Evolutionary conservation across 2,888 invertebrate genomes (phyloP).

Genomic region (Seira musarum): DNA sequence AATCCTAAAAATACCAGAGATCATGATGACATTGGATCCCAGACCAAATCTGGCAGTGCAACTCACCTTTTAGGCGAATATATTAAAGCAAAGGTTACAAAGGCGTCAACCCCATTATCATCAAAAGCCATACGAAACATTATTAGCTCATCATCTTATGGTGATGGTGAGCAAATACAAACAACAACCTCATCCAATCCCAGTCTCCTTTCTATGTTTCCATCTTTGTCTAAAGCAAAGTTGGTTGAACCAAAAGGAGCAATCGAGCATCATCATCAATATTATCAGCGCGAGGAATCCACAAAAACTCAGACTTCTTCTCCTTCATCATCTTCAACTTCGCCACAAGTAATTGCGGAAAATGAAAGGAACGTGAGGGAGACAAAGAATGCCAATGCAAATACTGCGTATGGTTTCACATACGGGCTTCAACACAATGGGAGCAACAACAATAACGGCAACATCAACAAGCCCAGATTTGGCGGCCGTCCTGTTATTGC

Average conservation of each 20-base stretch:
- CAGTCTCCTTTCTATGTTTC: conserved; percentile 49
- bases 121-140: conserved; percentile 17
- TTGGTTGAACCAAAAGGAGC: conserved; percentile 45
- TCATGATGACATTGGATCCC: conserved; percentile 40
- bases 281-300: conserved; percentile 26
- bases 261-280: neutral
- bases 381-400: conserved; percentile 30
- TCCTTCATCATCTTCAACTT: conserved; percentile 19
- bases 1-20: conserved; percentile 28
- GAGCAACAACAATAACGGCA: conserved; percentile 39
- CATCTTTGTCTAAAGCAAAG: conserved; percentile 59
- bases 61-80: conserved; percentile 38
- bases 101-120: conserved; percentile 46
- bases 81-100: conserved; percentile 52
- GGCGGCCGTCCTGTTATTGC: conserved; percentile 57
- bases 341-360: conserved; percentile 48
- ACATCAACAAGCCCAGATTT: conserved; percentile 49
- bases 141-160: conserved; percentile 47
- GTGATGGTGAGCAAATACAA: conserved; percentile 3
- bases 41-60: conserved; percentile 34
- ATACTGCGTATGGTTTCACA: neutral
- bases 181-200: conserved; percentile 26
- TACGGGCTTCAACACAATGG: conserved; percentile 12
- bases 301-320: conserved; percentile 38
- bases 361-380: conserved; percentile 57